Percentiles rank a stretch among this genome's conserved stretches.
Evolutionary conservation across 2,888 invertebrate species (phyloP).

Genomic region (Xanthia icteritia): DNA sequence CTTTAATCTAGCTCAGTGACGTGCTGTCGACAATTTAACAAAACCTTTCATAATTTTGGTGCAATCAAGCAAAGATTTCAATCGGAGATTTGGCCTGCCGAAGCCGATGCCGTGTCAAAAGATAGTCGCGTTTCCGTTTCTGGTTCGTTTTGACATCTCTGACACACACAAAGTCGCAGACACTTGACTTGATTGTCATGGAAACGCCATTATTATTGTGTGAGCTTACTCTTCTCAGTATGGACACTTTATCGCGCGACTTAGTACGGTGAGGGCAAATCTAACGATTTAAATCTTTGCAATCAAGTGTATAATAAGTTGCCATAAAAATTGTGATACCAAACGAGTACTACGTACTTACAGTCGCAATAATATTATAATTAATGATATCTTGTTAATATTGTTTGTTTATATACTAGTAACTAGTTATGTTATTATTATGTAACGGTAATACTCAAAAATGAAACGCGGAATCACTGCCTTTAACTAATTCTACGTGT

Average conservation of each 20-base stretch:
- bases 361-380: conserved; percentile 66
- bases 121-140: too few relatives aligned
- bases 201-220: too few relatives aligned
- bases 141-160: too few relatives aligned
- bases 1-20: background rate
- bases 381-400: conserved; percentile 67
- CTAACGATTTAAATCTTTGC: conserved; percentile 23
- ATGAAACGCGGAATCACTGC: conserved; percentile 84
- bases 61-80: conserved; percentile 22
- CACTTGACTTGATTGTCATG: too few relatives aligned
- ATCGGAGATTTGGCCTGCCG: too few relatives aligned
- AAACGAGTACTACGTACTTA: conserved; percentile 75
- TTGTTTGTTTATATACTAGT: conserved; percentile 67
- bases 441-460: conserved; percentile 85
- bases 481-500: conserved; percentile 85
- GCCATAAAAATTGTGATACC: conserved; percentile 88
- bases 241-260: too few relatives aligned
- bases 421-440: conserved; percentile 63
- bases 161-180: too few relatives aligned
- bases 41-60: conserved; percentile 48
- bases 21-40: background rate
- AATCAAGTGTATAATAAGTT: conserved; percentile 71
- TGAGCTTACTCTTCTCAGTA: too few relatives aligned
- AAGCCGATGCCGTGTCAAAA: too few relatives aligned
- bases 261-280: too few relatives aligned